Evolutionary conservation across 1,140 invertebrate genomes (phyloP), one percentile per base, ranked within the genome.

Genomic region (Callitettix versicolor): DNA sequence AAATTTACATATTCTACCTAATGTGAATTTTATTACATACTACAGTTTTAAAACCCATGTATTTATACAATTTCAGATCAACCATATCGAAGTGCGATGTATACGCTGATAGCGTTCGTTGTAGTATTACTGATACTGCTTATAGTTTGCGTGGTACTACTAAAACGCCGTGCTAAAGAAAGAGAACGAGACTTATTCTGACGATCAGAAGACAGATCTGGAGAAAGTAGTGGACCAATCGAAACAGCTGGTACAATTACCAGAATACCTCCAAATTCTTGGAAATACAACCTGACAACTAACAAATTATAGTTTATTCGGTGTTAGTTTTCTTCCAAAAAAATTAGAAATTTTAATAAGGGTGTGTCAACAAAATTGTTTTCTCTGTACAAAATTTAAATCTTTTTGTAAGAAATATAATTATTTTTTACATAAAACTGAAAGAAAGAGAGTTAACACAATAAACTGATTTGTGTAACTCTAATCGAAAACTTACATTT

Each of bases 71-170:
- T 67, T 64, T 61, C 46, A 67, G 66, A 56, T 63, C 65, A 59
- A 62, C 68, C 56, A 58, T 73, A 64, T 46, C 59, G 69, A 36
- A 71, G 71, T 61, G 71, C 69, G 20, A 72, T 73, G 68, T 74
- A 72, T 58, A 73, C 71, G 1, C 62, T 74, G 21, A 64, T 73
- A 5, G 70, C 64, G 14, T 61, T 75, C 24, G 68, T 75, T 1
- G 53, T 71, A 34, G 67, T 68, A 5, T 60, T 75, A n/a, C 61
- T 73, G 3, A 60, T 63, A 7, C 58, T 74, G 42, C 63, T 75
- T 1, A 60, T 71, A 22, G 63, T 73, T 7, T 73, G 72, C 56
- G 66, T 73, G 11, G 61, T 73, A 22, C 60, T 75, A n/a, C 62
- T 75, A 17, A 73, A 71, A 57, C 65, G 62, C 30, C 61, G 63